Conservation (phyloP, 2,113 vertebrate species). For the Oryzias woworae region DNA sequence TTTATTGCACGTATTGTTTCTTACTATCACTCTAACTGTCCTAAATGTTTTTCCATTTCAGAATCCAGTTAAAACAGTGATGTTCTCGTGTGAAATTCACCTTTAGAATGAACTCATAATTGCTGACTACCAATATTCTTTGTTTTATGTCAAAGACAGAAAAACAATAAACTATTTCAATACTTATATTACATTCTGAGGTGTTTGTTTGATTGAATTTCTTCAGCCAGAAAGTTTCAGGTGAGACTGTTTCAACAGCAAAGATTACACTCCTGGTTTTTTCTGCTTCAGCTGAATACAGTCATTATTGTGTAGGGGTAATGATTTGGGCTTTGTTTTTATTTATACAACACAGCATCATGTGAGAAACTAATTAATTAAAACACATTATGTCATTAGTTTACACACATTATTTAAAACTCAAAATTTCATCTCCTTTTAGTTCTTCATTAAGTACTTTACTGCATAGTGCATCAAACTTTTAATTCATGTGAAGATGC, state of each 20-base stretch:
- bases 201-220: constrained; percentile 5
- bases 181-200: constrained; percentile 38
- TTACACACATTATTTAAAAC: too few species aligned
- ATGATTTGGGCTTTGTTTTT: too few species aligned
- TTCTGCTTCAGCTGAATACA: too few species aligned
- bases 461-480: too few species aligned
- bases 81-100: constrained; percentile 62
- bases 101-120: constrained; percentile 40
- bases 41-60: constrained; percentile 42
- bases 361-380: too few species aligned
- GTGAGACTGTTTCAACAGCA: not conserved
- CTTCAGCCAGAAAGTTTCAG: not conserved
- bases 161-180: constrained; percentile 70
- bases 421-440: too few species aligned
- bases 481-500: too few species aligned
- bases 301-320: too few species aligned
- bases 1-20: constrained; percentile 57
- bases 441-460: too few species aligned
- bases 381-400: too few species aligned
- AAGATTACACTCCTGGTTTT: too few species aligned
- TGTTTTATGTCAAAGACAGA: constrained; percentile 62
- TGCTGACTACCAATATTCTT: constrained; percentile 56
- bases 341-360: too few species aligned
- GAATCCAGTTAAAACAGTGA: constrained; percentile 41
- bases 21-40: constrained; percentile 41